These are phyloP conservation scores for Drosophila tropicalis DNA, from an alignment of 1,140 invertebrate genomes.

Conservation along the genomic window DNA sequence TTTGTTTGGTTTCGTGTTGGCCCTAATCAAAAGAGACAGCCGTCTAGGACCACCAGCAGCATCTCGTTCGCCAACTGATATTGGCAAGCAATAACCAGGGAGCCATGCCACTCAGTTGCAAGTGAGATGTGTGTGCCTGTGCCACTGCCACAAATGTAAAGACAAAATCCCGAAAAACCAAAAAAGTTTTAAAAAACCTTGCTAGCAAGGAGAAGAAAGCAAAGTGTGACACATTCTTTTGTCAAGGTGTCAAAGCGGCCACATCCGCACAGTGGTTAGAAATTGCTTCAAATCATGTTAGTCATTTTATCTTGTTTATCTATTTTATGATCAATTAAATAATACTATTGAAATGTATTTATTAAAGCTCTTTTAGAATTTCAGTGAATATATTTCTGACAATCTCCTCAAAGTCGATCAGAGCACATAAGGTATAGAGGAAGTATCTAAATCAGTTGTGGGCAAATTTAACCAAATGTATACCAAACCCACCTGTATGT, in stretches of 20 bases:
- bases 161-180: conserved; percentile 21
- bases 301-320: too few species aligned
- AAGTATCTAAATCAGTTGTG: too few species aligned
- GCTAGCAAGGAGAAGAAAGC: background rate
- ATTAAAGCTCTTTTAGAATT: too few species aligned
- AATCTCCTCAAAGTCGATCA: too few species aligned
- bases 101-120: background rate
- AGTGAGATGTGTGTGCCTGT: conserved; percentile 46
- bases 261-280: conserved; percentile 7
- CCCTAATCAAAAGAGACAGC: conserved; percentile 74
- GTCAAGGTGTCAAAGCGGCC: conserved; percentile 46
- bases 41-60: conserved; percentile 19
- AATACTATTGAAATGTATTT: too few species aligned
- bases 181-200: background rate
- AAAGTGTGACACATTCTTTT: conserved; percentile 18
- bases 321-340: too few species aligned
- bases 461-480: too few species aligned
- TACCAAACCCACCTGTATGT: too few species aligned
- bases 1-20: conserved; percentile 52
- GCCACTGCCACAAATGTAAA: conserved; percentile 31
- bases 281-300: background rate
- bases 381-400: too few species aligned
- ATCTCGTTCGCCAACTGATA: conserved; percentile 44
- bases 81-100: conserved; percentile 61
- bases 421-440: too few species aligned